Conservation (phyloP, 2,888 invertebrate genomes). For the Brassicogethes aeneus region DNA sequence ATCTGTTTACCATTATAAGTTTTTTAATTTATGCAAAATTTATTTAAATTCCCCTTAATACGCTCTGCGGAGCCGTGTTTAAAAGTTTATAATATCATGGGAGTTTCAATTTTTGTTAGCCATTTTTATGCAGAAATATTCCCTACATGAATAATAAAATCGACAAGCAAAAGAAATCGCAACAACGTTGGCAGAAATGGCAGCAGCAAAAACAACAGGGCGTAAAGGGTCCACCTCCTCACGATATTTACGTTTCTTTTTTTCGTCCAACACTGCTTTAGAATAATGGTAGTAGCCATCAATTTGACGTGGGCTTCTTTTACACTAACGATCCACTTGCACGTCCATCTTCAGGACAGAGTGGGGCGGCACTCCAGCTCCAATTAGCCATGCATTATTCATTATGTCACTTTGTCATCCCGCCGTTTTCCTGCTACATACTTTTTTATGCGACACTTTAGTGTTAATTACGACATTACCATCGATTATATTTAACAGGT, state of each 20-base stretch:
- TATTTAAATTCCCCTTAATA: slow-evolving; percentile 12
- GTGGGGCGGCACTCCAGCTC: slow-evolving; percentile 25
- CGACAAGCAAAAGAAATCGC: too few species aligned
- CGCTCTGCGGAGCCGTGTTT: slow-evolving; percentile 10
- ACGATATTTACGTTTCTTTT: slow-evolving; percentile 25
- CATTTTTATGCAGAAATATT: slow-evolving; percentile 17
- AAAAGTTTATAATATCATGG: slow-evolving; percentile 15
- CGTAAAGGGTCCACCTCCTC: slow-evolving; percentile 23
- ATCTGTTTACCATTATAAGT: slow-evolving; percentile 3
- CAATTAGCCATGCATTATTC: slow-evolving; percentile 30
- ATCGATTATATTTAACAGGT: too few species aligned
- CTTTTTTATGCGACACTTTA: too few species aligned
- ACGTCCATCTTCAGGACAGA: too few species aligned
- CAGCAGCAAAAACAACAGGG: not conserved
- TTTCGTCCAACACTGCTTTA: slow-evolving; percentile 35
- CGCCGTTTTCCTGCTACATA: too few species aligned
- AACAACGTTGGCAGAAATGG: too few species aligned
- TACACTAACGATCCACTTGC: slow-evolving; percentile 8
- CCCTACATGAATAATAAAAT: slow-evolving; percentile 28
- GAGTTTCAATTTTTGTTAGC: slow-evolving; percentile 15
- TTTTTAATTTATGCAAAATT: slow-evolving; percentile 14
- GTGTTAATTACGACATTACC: too few species aligned
- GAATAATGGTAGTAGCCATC: slow-evolving; percentile 35
- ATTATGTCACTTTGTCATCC: too few species aligned
- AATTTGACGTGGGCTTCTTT: slow-evolving; percentile 32